phyloP scores from a whole-genome alignment of 1,140 invertebrate genomes.

The Halesus radiatus region DNA sequence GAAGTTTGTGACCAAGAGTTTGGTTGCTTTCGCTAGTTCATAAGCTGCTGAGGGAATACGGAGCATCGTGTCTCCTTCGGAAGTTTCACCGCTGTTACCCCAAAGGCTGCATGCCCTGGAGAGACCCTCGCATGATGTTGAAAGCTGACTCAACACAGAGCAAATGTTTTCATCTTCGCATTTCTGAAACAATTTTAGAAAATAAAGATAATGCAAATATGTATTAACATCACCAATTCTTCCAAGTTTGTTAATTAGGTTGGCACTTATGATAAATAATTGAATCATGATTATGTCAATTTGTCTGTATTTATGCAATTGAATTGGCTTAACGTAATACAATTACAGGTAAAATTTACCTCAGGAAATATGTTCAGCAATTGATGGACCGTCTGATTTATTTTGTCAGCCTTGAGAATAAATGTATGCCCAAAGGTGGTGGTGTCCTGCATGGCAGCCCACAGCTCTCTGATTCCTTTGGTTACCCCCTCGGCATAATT shows the following conservation, averaged over 20 bases:
- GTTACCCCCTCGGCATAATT: slow-evolving; percentile 89
- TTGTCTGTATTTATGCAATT: background rate
- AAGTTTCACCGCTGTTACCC: slow-evolving; percentile 70
- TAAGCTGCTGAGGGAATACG: slow-evolving; percentile 90
- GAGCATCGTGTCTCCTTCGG: slow-evolving; percentile 74
- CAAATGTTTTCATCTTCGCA: slow-evolving; percentile 59
- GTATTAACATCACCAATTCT: background rate
- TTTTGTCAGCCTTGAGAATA: slow-evolving; percentile 83
- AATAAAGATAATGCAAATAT: background rate
- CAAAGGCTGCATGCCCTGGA: slow-evolving; percentile 77
- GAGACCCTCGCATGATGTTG: slow-evolving; percentile 70
- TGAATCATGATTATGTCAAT: too few relatives aligned
- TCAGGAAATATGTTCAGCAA: slow-evolving; percentile 84
- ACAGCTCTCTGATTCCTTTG: slow-evolving; percentile 88
- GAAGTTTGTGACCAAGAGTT: slow-evolving; percentile 84
- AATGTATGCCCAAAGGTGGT: slow-evolving; percentile 74
- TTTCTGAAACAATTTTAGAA: slow-evolving; percentile 57
- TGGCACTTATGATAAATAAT: too few relatives aligned
- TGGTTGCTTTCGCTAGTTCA: slow-evolving; percentile 93
- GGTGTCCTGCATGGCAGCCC: slow-evolving; percentile 80
- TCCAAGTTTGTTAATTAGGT: too few relatives aligned
- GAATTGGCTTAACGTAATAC: background rate
- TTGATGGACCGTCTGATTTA: slow-evolving; percentile 81
- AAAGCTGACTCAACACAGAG: slow-evolving; percentile 59
- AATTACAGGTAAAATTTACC: slow-evolving; percentile 66